Percentiles rank a stretch among this genome's conserved stretches.
Evolutionary conservation across 2,888 invertebrate genomes (phyloP).

Genomic region (Trilocha varians): DNA sequence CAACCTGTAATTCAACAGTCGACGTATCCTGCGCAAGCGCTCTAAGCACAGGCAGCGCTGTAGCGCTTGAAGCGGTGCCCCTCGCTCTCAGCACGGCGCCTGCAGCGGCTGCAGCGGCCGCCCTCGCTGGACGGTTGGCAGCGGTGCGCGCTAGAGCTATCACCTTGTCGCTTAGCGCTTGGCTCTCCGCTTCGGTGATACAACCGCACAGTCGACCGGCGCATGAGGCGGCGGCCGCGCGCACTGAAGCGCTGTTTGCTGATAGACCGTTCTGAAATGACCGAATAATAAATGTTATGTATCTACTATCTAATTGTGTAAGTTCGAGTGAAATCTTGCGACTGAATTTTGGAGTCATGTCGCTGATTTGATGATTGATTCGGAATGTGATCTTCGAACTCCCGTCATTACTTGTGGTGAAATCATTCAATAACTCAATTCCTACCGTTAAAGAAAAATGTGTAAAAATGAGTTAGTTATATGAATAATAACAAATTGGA

Average conservation of each 20-base stretch:
- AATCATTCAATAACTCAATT: no score
- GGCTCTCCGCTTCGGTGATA: slow-evolving; percentile 44
- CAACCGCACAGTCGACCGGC: slow-evolving; percentile 84
- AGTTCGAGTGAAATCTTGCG: no score
- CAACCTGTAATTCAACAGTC: slow-evolving; percentile 93
- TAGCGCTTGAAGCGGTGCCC: slow-evolving; percentile 96
- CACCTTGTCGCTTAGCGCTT: slow-evolving; percentile 48
- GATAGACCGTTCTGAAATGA: slow-evolving; percentile 78
- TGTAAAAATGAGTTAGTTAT: no score
- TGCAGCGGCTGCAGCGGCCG: slow-evolving; percentile 80
- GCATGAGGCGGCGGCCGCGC: slow-evolving; percentile 96
- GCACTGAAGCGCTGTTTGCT: slow-evolving; percentile 82
- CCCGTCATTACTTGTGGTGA: no score
- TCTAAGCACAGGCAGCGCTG: slow-evolving; percentile 94
- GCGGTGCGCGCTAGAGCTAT: slow-evolving; percentile 41
- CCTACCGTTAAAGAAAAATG: no score
- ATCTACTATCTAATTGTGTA: no score
- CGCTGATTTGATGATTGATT: no score
- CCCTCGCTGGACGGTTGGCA: slow-evolving; percentile 31
- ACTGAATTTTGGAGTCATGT: no score
- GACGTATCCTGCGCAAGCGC: slow-evolving; percentile 95
- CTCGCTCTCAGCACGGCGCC: slow-evolving; percentile 97
- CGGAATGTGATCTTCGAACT: no score
- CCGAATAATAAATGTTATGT: no score
- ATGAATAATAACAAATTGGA: no score